Base-by-base conservation (phyloP, 2,888 invertebrate genomes). In the Coenonympha glycerion region DNA sequence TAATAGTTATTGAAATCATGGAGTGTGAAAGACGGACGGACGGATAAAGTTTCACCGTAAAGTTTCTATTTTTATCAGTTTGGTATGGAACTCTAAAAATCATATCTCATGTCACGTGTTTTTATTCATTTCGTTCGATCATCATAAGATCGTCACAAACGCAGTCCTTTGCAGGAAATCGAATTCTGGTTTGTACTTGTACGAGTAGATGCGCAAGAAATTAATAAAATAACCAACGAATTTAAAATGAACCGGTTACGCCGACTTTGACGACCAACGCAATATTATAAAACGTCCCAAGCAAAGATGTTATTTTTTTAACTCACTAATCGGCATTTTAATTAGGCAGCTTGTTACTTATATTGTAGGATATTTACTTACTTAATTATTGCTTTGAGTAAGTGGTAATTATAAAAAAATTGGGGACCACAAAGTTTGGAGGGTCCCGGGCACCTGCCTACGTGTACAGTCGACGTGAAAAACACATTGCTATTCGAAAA, bases 391-490 rank as follows among this genome's bases (percentile, higher is more conserved):
- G 63, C 58, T 65, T 69, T 60, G 64, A 62, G 60, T 58, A 62
- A 63, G 60, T 66, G 60, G 67, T 73, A 70, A 73, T 76, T 72
- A 72, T 66, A 64, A 37, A 71, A 66, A 68, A 66, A 68, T 68
- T 56, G 66, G 69, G 70, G 60, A 58, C 59, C 59, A 48, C 61
- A 50, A 54, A 55, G 48, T 55, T 58, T 53, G 55, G 51, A 57
- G 55, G 60, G 51, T 49, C 53, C 60, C 33, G 40, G 64, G 63
- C 76, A 76, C 74, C 76, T 76, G 78, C 75, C 62, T 51, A 24
- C 16, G 3, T 21, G 44, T 44, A 44, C 31, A 19, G 22, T 31
- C 19, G 13, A 8, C 31, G 5, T n/a, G 4, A 22, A 15, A 44
- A 9, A 22, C 13, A 5, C 6, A 26, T 6, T 26, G 6, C 24